phyloP scores from a whole-genome alignment of 2,888 invertebrate species.

The Xestia ashworthii region DNA sequence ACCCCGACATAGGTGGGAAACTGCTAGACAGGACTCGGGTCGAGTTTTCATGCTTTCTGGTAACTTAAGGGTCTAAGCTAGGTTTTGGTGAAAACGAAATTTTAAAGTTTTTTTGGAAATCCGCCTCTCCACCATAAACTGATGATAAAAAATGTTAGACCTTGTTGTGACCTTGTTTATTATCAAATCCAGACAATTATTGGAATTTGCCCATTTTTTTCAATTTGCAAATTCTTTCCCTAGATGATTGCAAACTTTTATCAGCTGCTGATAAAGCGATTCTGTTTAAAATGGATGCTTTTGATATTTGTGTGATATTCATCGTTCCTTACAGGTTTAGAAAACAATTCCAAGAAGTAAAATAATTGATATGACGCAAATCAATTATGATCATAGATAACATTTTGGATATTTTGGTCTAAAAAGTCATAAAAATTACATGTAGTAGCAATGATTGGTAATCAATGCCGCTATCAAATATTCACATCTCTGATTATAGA shows the following conservation, averaged over 20 bases:
- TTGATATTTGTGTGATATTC: constrained; percentile 52
- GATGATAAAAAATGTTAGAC: not conserved
- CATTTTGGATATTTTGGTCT: constrained; percentile 61
- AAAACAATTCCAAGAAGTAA: constrained; percentile 73
- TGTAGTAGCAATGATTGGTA: constrained; percentile 70
- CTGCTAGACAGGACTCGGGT: too few species aligned
- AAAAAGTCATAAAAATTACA: constrained; percentile 60
- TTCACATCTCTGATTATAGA: constrained; percentile 60
- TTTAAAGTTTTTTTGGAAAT: not conserved
- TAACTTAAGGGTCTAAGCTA: not conserved
- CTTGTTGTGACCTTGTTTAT: not conserved
- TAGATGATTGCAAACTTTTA: constrained; percentile 41
- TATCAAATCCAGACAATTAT: constrained; percentile 6
- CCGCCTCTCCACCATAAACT: not conserved
- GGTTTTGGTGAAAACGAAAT: not conserved
- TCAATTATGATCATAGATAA: constrained; percentile 76
- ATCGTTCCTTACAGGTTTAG: constrained; percentile 46
- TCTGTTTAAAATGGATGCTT: constrained; percentile 42
- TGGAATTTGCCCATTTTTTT: not conserved
- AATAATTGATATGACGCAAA: constrained; percentile 75
- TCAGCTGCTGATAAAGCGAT: constrained; percentile 48
- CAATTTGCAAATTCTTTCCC: constrained; percentile 23
- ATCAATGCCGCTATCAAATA: constrained; percentile 70
- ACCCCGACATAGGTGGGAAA: too few species aligned
- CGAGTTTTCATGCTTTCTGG: not conserved